These are phyloP conservation scores for Triops cancriformis DNA, from an alignment of 1,140 invertebrate species.

Conservation along the genomic window DNA sequence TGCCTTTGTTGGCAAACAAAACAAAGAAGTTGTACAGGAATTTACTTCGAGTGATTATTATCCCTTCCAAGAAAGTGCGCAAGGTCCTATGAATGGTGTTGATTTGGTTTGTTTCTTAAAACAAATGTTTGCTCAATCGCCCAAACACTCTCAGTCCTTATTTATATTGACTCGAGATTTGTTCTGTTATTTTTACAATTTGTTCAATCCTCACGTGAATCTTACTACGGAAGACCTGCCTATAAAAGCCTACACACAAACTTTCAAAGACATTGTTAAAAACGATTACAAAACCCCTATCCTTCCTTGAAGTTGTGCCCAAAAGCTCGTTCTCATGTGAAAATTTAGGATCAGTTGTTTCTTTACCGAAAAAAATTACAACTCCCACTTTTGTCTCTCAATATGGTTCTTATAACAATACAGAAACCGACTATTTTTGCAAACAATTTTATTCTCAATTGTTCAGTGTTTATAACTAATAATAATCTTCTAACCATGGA, in stretches of 20 bases:
- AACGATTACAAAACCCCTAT: neutral
- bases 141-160: conserved; percentile 5
- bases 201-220: neutral
- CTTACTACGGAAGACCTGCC: conserved; percentile 12
- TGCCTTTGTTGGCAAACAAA: neutral
- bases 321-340: neutral
- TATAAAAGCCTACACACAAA: conserved; percentile 5
- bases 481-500: too few relatives aligned
- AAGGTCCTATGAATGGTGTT: neutral
- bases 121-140: conserved; percentile 6
- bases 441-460: neutral
- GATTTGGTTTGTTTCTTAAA: neutral
- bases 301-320: neutral
- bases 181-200: neutral
- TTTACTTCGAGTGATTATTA: neutral
- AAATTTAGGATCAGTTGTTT: neutral
- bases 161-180: neutral
- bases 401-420: neutral
- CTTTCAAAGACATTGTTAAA: neutral
- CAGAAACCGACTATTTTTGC: neutral
- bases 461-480: too few relatives aligned
- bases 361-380: neutral
- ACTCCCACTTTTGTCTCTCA: neutral
- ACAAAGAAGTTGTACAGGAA: neutral
- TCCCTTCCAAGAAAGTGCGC: neutral